phyloP scores from a whole-genome alignment of 2,888 invertebrate genomes.

The Melikaiella ostensackeni region DNA sequence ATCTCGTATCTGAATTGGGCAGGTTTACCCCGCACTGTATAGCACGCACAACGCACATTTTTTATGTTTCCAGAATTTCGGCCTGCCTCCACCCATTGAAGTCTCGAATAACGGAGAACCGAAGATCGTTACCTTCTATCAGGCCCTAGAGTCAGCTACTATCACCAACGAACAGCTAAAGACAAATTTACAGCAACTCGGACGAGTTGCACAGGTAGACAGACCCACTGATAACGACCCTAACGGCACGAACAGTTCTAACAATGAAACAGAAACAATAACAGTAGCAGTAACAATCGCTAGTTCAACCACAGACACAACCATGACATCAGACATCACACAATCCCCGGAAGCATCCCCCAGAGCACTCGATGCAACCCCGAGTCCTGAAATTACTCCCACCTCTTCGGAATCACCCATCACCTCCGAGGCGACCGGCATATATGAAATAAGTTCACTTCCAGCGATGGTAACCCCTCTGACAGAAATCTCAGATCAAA shows the following conservation, averaged over 20 bases:
- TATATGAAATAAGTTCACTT: constrained; percentile 37
- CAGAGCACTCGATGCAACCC: constrained; percentile 50
- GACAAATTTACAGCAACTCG: constrained; percentile 61
- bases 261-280: constrained; percentile 72
- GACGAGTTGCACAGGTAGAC: constrained; percentile 71
- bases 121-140: constrained; percentile 72
- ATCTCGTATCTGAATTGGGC: not conserved
- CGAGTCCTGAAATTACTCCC: constrained; percentile 39
- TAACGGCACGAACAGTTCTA: constrained; percentile 70
- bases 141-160: constrained; percentile 72
- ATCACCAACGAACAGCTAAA: constrained; percentile 70
- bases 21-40: constrained; percentile 55
- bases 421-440: constrained; percentile 51
- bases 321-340: constrained; percentile 58
- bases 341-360: constrained; percentile 54
- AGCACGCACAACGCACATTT: constrained; percentile 65
- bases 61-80: constrained; percentile 73
- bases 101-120: constrained; percentile 72
- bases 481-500: not conserved
- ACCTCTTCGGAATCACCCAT: constrained; percentile 35
- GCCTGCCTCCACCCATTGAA: constrained; percentile 63
- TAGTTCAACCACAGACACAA: constrained; percentile 61
- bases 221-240: constrained; percentile 63
- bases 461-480: constrained; percentile 37
- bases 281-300: constrained; percentile 60